A percentile compares a stretch with the other conserved stretches of the same genome.
These are phyloP conservation scores for Pitangus sulphuratus DNA, from an alignment of 2,797 vertebrate genomes.

Conservation along the genomic window DNA sequence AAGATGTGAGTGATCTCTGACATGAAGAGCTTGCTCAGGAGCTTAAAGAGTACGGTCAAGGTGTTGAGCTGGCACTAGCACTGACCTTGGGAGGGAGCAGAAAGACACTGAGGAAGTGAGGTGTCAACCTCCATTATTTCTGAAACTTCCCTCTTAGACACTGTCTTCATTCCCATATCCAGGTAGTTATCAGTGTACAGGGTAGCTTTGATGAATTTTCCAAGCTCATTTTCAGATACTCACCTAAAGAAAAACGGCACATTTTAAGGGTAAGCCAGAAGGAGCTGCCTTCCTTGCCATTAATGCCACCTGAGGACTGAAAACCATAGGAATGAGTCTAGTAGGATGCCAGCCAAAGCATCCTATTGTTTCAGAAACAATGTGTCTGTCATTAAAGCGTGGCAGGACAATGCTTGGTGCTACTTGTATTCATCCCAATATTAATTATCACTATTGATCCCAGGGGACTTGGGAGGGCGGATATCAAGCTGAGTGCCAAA, in stretches of 20 bases:
- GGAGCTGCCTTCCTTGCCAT: not conserved
- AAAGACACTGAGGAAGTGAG: not conserved
- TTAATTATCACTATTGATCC: not conserved
- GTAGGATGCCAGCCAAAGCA: constrained; percentile 2
- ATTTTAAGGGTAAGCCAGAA: not conserved
- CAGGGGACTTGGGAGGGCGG: not conserved
- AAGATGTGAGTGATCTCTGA: not conserved
- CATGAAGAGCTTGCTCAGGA: not conserved
- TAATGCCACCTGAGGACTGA: not conserved
- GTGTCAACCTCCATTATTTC: not conserved
- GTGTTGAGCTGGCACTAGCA: not conserved
- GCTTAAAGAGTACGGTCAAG: not conserved
- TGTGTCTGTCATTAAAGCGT: not conserved
- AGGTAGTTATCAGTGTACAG: not conserved
- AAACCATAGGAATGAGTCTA: not conserved
- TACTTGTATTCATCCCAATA: not conserved
- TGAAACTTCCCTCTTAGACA: not conserved
- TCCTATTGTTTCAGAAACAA: not conserved
- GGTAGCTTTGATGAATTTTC: not conserved
- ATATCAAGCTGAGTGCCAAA: not conserved
- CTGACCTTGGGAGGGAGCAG: not conserved
- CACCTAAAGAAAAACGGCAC: not conserved
- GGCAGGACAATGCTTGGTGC: not conserved
- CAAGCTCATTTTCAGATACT: not conserved
- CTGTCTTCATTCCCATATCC: not conserved